Evolutionary conservation across 2,888 invertebrate species (phyloP).

Genomic region (Acutogordius australiensis): DNA sequence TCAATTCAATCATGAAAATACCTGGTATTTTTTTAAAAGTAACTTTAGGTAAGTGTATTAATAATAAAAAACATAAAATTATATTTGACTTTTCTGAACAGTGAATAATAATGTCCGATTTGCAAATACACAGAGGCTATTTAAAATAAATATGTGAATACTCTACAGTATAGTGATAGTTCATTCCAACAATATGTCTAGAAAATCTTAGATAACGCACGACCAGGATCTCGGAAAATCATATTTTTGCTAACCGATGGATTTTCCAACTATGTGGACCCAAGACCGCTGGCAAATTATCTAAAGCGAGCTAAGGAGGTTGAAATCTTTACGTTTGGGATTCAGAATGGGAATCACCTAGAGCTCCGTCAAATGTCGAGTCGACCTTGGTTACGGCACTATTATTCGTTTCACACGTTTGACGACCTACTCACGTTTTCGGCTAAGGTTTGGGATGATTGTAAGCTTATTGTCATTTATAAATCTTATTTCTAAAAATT

Average conservation of each 20-base stretch:
- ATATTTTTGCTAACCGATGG: background rate
- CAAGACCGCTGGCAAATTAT: background rate
- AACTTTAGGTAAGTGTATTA: too few relatives aligned
- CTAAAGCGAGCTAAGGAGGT: background rate
- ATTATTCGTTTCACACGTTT: background rate
- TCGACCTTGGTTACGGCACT: background rate
- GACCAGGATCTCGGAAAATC: background rate
- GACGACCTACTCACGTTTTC: background rate
- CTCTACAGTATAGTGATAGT: too few relatives aligned
- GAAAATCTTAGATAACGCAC: background rate
- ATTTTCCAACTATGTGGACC: background rate
- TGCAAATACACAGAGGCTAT: too few relatives aligned
- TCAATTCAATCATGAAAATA: too few relatives aligned
- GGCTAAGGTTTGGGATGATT: background rate
- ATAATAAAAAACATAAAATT: background rate
- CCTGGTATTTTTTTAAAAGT: too few relatives aligned
- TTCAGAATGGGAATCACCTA: background rate
- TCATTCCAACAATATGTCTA: too few relatives aligned
- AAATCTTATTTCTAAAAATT: background rate
- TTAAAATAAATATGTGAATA: too few relatives aligned
- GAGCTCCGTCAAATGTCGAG: slow-evolving; percentile 2
- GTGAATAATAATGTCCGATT: too few relatives aligned
- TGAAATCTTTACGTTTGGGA: slow-evolving; percentile 1
- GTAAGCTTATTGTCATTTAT: background rate
- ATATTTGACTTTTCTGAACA: too few relatives aligned